Base-by-base conservation (phyloP, 2,113 vertebrate species). In the Sardina pilchardus region DNA sequence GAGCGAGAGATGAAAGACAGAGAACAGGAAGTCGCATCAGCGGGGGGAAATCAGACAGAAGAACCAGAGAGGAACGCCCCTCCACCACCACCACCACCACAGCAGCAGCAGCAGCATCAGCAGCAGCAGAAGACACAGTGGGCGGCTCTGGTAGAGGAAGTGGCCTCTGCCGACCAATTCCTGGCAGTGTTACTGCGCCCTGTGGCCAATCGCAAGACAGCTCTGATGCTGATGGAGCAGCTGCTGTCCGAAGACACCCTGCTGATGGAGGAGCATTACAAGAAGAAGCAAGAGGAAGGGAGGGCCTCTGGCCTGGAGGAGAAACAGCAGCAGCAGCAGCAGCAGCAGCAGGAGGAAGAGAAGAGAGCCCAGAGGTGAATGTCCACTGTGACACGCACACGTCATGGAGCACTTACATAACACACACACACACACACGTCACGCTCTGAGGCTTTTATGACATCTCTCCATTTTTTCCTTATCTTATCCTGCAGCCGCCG, bases 161-260 rank as follows among this genome's bases (percentile, higher is more conserved):
- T 97, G 80, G 87, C 96, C 80, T 92, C 92, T 82, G 93, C 94
- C 14, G 97, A 99, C 93, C 95, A 86, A 0, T 96, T 96, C 4
- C 91, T 99, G 92, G 93, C 92, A 39, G 92, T 93, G 14, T 53
- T 94, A 26, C 93, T 99, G 9, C 93, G 93, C 84, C 96, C 97
- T 12, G 88, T 94, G 44, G 87, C 96, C 84, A 93, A 92, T 45
- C 95, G 96, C 80, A 96, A 96, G 92, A 97, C 96, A 0, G 95
- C 95, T 3, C 87, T 97, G 78, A 96, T 96, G 90, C 94, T 99
- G 88, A 96, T 99, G 95, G 97, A 98, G 90, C 96, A 96, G 85
- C 93, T 99, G 83, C 95, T 99, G 86, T 97, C 96, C 0, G 93
- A 96, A 86, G 94, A 95, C 86, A 82, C 94, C n/a, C 94, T 95